Base-by-base conservation (phyloP, 2,888 invertebrate genomes). In the Bedellia somnulentella region DNA sequence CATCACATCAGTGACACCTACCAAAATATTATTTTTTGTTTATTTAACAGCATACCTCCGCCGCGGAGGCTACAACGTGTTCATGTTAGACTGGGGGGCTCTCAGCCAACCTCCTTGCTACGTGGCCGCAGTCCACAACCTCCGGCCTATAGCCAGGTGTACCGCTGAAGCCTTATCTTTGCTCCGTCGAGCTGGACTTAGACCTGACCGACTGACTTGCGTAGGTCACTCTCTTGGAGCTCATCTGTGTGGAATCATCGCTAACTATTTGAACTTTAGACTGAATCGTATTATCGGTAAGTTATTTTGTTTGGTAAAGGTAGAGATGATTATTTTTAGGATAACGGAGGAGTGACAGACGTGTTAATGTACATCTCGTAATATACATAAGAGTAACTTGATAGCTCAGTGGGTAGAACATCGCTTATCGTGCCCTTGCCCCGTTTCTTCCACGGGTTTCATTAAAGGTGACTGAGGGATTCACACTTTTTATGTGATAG, bases 211-310 rank as follows among this genome's bases (percentile, higher is more conserved):
- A 24, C 80, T 87, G 21, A 85, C 85, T 1, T 89, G 89, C 51
- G 84, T 89, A 2, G 89, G 89, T 0, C 89, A 89, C 59, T 86
- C 86, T 3, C 63, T 86, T 23, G 89, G 89, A 1, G 86, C 88
- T 1, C 89, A 89, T 47, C 61, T 87, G 31, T 89, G 89, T 43
- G 89, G 89, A 6, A 78, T 87, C 35, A 82, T 88, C 41, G 81
- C 88, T 0, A 85, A 85, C 50, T 86, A 81, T 47, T 64, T 89
- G 24, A 79, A 81, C 16, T 89, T 89, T 57, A 66, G 88, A 16
- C 73, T 88, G 43, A 83, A 87, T 46, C 73, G 85, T 37, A 88
- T 89, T 36, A 81, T 89, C 32, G 89, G 82, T 81, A 48, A 44
- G 59, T 43, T 2, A 21, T 9, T 21, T 14, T 15, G 8, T 2